phyloP scores from a whole-genome alignment of 2,113 vertebrate genomes.

The Hippocampus zosterae region DNA sequence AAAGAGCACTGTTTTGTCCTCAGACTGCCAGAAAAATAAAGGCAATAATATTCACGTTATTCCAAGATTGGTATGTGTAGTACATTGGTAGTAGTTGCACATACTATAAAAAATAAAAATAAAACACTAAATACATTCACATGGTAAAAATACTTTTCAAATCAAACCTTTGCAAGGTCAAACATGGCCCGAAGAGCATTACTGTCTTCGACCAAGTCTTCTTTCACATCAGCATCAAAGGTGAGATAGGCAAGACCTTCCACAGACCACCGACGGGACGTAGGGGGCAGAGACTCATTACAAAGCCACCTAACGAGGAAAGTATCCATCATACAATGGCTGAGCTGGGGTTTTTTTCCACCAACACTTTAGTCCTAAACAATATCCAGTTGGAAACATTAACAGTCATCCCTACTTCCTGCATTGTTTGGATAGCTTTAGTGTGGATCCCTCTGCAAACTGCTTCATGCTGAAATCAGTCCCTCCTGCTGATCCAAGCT shows the following conservation, averaged over 20 bases:
- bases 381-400: neutral
- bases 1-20: slow-evolving; percentile 90
- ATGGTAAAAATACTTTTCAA: neutral
- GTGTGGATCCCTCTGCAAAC: slow-evolving; percentile 94
- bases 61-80: too few species aligned
- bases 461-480: slow-evolving; percentile 99
- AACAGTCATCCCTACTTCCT: slow-evolving; percentile 81
- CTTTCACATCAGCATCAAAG: slow-evolving; percentile 94
- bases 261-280: slow-evolving; percentile 89
- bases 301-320: slow-evolving; percentile 84
- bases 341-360: slow-evolving; percentile 4
- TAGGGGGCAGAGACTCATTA: slow-evolving; percentile 78
- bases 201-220: slow-evolving; percentile 88
- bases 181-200: slow-evolving; percentile 88
- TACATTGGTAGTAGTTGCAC: neutral
- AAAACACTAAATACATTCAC: neutral
- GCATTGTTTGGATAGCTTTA: slow-evolving; percentile 94
- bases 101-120: neutral
- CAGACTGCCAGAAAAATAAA: slow-evolving; percentile 71
- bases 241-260: slow-evolving; percentile 98
- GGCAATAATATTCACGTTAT: neutral
- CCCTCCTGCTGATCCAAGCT: slow-evolving; percentile 92
- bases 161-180: slow-evolving; percentile 82
- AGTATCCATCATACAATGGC: neutral
- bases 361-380: slow-evolving; percentile 6